Evolutionary conservation across 2,888 invertebrate genomes (phyloP).

Genomic region (Monochamus alternatus): DNA sequence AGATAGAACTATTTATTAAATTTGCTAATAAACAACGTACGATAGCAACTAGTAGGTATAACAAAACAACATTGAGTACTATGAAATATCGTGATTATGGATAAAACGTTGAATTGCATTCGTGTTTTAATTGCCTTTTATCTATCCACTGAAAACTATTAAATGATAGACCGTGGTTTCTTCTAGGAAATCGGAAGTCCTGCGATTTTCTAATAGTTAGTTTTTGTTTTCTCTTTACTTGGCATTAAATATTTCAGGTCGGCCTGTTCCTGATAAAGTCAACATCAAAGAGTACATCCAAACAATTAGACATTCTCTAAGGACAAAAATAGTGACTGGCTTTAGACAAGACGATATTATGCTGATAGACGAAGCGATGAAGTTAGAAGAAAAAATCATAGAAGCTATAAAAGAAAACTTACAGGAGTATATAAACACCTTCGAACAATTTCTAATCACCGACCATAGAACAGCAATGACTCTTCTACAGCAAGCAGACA

Average conservation of each 20-base stretch:
- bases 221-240: no score
- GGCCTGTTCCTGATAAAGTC: conserved; percentile 75
- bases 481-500: conserved; percentile 73
- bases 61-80: no score
- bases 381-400: conserved; percentile 73
- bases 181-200: no score
- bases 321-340: conserved; percentile 69
- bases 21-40: no score
- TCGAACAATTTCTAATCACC: conserved; percentile 76
- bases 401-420: conserved; percentile 71
- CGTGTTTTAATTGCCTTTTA: no score
- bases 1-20: no score
- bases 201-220: no score
- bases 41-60: no score
- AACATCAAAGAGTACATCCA: conserved; percentile 75
- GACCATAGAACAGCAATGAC: conserved; percentile 77
- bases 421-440: conserved; percentile 73
- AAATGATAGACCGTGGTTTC: no score
- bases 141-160: no score
- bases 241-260: conserved; percentile 60
- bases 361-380: conserved; percentile 74
- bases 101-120: no score
- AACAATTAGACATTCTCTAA: conserved; percentile 68
- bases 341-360: conserved; percentile 68
- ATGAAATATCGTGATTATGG: no score